Percentiles rank a stretch among this genome's conserved stretches.
These are phyloP conservation scores for Entelurus aequoreus DNA, from an alignment of 2,113 vertebrate genomes.

Conservation along the genomic window DNA sequence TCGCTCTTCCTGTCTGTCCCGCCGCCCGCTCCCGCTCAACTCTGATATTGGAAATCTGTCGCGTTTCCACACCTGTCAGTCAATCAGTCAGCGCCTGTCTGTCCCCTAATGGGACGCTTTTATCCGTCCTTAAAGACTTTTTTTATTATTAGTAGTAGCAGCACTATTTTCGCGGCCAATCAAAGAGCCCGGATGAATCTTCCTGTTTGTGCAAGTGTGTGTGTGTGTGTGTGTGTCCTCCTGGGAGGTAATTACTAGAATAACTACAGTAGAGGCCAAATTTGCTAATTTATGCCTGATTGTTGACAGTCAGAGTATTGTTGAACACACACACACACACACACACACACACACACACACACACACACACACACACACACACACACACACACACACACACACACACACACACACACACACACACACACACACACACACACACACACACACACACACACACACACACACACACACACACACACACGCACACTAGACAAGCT, in stretches of 20 bases:
- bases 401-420: conserved; percentile 61
- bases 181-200: conserved; percentile 48
- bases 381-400: too few relatives aligned
- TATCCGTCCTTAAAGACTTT: conserved; percentile 45
- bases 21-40: conserved; percentile 59
- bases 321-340: conserved; percentile 70
- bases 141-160: neutral
- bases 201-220: conserved; percentile 1
- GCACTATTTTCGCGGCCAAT: conserved; percentile 31
- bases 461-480: too few relatives aligned
- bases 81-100: conserved; percentile 57
- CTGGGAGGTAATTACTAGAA: conserved; percentile 80
- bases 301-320: conserved; percentile 78
- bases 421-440: conserved; percentile 1
- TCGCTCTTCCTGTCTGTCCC: conserved; percentile 44
- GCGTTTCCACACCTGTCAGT: conserved; percentile 59
- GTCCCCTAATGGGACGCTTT: conserved; percentile 62
- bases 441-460: too few relatives aligned
- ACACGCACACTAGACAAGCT: neutral
- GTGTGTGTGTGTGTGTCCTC: conserved; percentile 55
- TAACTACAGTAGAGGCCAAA: conserved; percentile 76
- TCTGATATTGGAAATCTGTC: conserved; percentile 56
- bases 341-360: too few relatives aligned
- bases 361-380: too few relatives aligned
- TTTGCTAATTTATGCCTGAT: conserved; percentile 77